Evolutionary conservation across 2,888 invertebrate genomes (phyloP).

Genomic region (Frankliniella intonsa): DNA sequence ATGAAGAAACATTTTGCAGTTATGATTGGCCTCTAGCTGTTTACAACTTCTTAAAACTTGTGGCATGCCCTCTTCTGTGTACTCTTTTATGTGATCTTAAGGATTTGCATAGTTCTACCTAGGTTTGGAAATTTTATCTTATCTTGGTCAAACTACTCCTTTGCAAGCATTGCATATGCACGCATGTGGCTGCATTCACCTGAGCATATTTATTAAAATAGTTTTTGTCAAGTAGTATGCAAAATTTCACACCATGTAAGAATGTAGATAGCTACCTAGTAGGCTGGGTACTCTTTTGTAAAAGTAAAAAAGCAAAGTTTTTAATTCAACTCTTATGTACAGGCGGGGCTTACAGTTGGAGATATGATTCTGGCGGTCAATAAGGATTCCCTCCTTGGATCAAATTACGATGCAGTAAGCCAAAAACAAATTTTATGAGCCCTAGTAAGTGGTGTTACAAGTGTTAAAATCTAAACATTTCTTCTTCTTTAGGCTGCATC

Average conservation of each 20-base stretch:
- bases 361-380: constrained; percentile 97
- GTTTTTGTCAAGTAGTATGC: not conserved
- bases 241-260: not conserved
- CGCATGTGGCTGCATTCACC: not conserved
- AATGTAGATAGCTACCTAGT: not conserved
- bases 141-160: not conserved
- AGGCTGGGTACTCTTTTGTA: not conserved
- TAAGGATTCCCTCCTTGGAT: constrained; percentile 80
- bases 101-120: not conserved
- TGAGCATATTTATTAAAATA: constrained; percentile 28
- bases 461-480: not conserved
- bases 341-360: constrained; percentile 92
- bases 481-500: constrained; percentile 65
- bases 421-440: constrained; percentile 32
- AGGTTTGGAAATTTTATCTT: not conserved
- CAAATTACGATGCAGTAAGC: constrained; percentile 79
- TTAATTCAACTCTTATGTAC: constrained; percentile 42
- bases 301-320: not conserved
- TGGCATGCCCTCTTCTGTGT: constrained; percentile 16
- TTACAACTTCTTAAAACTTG: not conserved
- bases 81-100: not conserved
- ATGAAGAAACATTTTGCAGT: not conserved
- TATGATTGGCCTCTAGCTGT: not conserved
- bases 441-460: too few species aligned
- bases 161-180: not conserved